Evolutionary conservation across 2,113 vertebrate species (phyloP).

Genomic region (Megaceryle torquata): DNA sequence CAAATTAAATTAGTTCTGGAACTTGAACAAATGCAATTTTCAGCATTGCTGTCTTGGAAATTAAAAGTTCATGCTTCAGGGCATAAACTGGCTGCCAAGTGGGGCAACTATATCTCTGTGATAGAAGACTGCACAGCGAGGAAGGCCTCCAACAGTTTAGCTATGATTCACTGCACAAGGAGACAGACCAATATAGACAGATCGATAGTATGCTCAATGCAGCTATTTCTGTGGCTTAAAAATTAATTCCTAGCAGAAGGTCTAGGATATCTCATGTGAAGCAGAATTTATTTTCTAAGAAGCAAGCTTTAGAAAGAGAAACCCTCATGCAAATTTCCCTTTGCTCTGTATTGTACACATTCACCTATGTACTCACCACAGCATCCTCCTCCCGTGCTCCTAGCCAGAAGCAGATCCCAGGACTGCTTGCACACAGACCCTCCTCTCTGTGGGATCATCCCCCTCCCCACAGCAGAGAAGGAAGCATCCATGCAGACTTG

Average conservation of each 20-base stretch:
- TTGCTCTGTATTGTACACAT: neutral
- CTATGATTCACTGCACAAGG: neutral
- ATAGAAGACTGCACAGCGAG: neutral
- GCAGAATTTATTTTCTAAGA: neutral
- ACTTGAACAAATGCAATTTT: constrained; percentile 34
- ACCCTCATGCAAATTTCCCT: neutral
- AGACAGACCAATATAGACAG: neutral
- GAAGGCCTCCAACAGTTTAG: neutral
- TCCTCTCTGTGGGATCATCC: neutral
- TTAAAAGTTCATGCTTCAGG: constrained; percentile 48
- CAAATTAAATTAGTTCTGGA: constrained; percentile 53
- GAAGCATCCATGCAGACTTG: neutral
- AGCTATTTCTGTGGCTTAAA: neutral
- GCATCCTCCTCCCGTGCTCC: neutral
- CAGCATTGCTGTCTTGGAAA: constrained; percentile 27
- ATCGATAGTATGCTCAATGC: neutral
- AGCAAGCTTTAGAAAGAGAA: neutral
- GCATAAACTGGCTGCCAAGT: neutral
- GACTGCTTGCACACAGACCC: neutral
- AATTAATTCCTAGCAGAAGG: neutral
- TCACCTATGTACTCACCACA: neutral
- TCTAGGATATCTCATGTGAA: neutral
- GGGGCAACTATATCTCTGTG: neutral
- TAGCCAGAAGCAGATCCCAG: neutral
- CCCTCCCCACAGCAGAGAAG: neutral